Evolutionary conservation across 2,797 vertebrate species (phyloP).

Genomic region (Galaxias olidus): DNA sequence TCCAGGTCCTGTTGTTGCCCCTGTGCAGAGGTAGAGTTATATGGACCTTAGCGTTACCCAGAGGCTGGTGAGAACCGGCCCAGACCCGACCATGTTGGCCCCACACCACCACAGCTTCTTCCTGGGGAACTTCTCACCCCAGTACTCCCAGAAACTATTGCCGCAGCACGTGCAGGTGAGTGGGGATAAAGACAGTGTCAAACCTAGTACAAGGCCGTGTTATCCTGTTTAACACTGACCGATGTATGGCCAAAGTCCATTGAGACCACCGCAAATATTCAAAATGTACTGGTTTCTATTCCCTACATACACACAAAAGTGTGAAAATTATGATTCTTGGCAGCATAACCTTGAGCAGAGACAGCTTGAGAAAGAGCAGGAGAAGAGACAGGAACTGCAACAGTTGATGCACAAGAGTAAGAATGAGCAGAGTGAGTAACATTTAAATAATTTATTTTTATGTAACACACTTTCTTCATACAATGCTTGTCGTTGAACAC

Average conservation of each 20-base stretch:
- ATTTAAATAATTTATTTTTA: neutral
- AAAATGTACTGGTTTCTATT: no score
- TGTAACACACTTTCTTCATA: no score
- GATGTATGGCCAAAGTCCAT: no score
- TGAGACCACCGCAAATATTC: no score
- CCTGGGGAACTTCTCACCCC: slow-evolving; percentile 55
- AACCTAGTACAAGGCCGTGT: no score
- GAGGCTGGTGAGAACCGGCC: slow-evolving; percentile 74
- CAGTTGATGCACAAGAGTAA: slow-evolving; percentile 85
- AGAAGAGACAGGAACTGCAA: slow-evolving; percentile 79
- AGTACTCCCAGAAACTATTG: slow-evolving; percentile 67
- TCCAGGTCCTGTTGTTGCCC: slow-evolving; percentile 25
- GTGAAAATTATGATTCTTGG: neutral
- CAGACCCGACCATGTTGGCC: slow-evolving; percentile 79
- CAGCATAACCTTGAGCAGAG: slow-evolving; percentile 80
- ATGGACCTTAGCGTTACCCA: slow-evolving; percentile 90
- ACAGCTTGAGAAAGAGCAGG: slow-evolving; percentile 70
- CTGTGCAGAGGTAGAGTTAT: slow-evolving; percentile 70
- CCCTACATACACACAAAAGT: no score
- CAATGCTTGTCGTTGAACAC: no score
- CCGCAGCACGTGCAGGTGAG: slow-evolving; percentile 78
- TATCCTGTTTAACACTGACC: no score
- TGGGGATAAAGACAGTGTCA: neutral
- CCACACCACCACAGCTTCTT: slow-evolving; percentile 55
- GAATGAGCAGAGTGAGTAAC: slow-evolving; percentile 83